Base-by-base conservation (phyloP, 2,113 vertebrate species). In the Apodemus speciosus region DNA sequence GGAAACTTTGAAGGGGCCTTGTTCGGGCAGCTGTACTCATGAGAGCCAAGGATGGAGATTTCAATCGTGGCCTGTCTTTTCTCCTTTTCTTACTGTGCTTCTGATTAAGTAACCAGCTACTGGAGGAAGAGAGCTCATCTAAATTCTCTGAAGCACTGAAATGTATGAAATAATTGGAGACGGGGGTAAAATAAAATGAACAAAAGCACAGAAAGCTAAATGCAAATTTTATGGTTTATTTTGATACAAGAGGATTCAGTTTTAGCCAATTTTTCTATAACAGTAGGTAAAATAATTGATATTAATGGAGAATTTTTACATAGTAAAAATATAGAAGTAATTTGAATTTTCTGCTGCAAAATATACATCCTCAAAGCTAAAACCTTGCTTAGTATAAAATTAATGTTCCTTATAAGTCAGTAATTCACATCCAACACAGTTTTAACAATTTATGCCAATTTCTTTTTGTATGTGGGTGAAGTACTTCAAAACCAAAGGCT, bases 11-110 rank as follows among this genome's bases (percentile, higher is more conserved):
- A 90, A 99, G 98, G 0, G 99, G 99, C 91, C 99, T 98, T 14
- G 99, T 99, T 58, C 99, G 98, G 84, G 99, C 99, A 93, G 98
- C 99, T 53, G 98, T 98, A 51, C 97, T 98, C 35, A 97, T 97
- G 13, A 88, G 51, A 68, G 98, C 97, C 84, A 97, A 60, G 60
- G 98, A 97, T 68, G 97, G 94, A 94, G 98, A 97, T 84, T 96
- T 97, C 89, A 98, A 77, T 89, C 97, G 98, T 86, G 96, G 97
- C 77, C 97, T 98, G 38, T 98, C 97, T 95, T 97, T 98, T 95
- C 97, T 98, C 95, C 98, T 98, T 96, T 98, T 99, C 98, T 99
- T 99, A 95, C 96, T 97, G 94, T 97, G 97, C 92, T 98, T 97
- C 96, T 97, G 98, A 85, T 97, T 97, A 94, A 98, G 94, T 91